Percentiles rank a stretch among this genome's conserved stretches.
Conservation (phyloP, 1,140 invertebrate genomes). For the Stegodyphus dumicola region DNA sequence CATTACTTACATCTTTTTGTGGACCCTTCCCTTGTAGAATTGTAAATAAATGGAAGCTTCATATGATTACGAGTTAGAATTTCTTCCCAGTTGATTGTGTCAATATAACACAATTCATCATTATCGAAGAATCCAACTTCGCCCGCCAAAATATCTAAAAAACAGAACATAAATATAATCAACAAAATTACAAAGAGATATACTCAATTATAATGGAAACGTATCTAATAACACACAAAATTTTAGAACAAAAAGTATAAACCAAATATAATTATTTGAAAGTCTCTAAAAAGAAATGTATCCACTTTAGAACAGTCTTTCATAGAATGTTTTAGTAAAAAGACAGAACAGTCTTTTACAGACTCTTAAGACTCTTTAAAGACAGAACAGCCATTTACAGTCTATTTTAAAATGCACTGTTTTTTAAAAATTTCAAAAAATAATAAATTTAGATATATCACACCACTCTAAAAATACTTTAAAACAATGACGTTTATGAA, state of each 20-base stretch:
- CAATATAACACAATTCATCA: constrained; percentile 93
- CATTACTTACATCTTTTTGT: constrained; percentile 75
- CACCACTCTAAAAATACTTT: too few relatives aligned
- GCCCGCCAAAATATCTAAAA: constrained; percentile 84
- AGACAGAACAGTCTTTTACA: too few relatives aligned
- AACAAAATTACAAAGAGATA: background rate
- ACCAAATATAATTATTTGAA: background rate
- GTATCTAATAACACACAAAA: background rate
- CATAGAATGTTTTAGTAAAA: too few relatives aligned
- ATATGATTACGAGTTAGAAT: constrained; percentile 83
- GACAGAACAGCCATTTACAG: background rate
- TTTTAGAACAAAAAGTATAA: background rate
- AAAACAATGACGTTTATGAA: too few relatives aligned
- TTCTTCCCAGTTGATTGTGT: constrained; percentile 94
- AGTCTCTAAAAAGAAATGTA: background rate
- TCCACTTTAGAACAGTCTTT: background rate
- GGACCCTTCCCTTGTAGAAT: constrained; percentile 74
- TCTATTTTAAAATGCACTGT: too few relatives aligned
- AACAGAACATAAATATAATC: background rate
- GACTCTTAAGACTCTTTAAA: too few relatives aligned
- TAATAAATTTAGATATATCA: too few relatives aligned
- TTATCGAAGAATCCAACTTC: constrained; percentile 94
- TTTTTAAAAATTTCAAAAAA: too few relatives aligned
- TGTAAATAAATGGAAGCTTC: constrained; percentile 81
- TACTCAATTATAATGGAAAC: background rate